Conservation (phyloP, 2,888 invertebrate species). For the Orchestes rusci region DNA sequence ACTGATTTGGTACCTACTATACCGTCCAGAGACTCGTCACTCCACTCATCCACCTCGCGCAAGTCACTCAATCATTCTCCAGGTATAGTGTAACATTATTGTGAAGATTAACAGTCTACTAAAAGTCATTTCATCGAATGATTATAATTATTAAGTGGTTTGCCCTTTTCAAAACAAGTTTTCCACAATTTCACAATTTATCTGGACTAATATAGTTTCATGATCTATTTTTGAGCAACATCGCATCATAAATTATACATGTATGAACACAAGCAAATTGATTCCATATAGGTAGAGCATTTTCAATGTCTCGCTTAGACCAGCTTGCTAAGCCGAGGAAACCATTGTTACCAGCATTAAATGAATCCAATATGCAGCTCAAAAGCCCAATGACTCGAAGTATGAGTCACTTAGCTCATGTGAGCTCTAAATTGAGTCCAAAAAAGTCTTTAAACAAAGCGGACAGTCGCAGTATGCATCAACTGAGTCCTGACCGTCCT, state of each 20-base stretch:
- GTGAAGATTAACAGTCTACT: too few relatives aligned
- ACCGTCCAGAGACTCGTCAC: conserved; percentile 61
- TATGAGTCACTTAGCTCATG: conserved; percentile 61
- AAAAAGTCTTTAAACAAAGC: conserved; percentile 41
- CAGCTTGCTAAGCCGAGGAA: conserved; percentile 66
- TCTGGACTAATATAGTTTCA: too few relatives aligned
- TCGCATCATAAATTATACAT: too few relatives aligned
- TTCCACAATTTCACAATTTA: too few relatives aligned
- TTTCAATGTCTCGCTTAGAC: conserved; percentile 91
- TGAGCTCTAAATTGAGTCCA: conserved; percentile 41
- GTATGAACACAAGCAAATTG: too few relatives aligned
- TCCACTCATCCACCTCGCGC: conserved; percentile 48
- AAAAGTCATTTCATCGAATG: too few relatives aligned
- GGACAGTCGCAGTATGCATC: conserved; percentile 44
- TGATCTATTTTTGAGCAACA: too few relatives aligned
- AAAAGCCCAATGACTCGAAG: conserved; percentile 55
- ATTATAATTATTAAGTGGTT: too few relatives aligned
- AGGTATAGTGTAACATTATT: too few relatives aligned
- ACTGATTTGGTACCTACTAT: conserved; percentile 88
- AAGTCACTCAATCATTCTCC: conserved; percentile 47
- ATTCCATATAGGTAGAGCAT: conserved; percentile 74
- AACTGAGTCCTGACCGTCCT: conserved; percentile 38
- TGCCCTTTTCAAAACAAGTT: too few relatives aligned
- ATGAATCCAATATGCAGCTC: conserved; percentile 36
- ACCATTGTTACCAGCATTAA: conserved; percentile 37